A percentile compares a stretch with the other conserved stretches of the same genome.
These are phyloP conservation scores for Ailuropoda melanoleuca DNA, from an alignment of 2,113 vertebrate genomes.

Conservation along the genomic window DNA sequence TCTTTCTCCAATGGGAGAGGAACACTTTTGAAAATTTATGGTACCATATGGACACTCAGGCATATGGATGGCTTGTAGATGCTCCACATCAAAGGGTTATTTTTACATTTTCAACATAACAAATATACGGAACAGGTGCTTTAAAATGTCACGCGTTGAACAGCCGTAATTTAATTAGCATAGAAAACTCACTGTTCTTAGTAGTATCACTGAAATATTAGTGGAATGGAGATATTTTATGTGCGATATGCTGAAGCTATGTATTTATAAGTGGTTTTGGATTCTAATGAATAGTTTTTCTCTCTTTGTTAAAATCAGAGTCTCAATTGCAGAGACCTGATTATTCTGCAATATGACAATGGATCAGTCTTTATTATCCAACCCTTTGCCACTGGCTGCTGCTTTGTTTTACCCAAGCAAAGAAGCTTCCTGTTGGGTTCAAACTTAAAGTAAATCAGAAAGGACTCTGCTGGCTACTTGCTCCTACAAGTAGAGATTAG, in stretches of 20 bases:
- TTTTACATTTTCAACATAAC: conserved; percentile 71
- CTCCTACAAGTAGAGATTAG: not conserved
- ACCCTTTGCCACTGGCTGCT: fast-evolving
- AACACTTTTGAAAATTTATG: conserved; percentile 39
- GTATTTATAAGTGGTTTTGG: not conserved
- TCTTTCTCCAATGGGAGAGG: not conserved
- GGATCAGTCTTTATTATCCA: too few species aligned
- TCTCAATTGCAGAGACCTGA: not conserved
- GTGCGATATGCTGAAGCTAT: not conserved
- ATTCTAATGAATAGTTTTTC: not conserved
- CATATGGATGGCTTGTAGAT: not conserved
- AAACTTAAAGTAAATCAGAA: not conserved
- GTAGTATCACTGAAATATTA: conserved; percentile 43
- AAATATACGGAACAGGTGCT: conserved; percentile 64
- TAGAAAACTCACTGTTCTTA: conserved; percentile 62
- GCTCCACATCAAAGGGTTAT: conserved; percentile 48
- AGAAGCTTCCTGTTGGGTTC: not conserved
- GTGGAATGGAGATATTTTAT: not conserved
- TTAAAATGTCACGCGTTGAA: conserved; percentile 68
- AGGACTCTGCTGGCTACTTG: too few species aligned
- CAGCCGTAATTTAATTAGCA: conserved; percentile 68
- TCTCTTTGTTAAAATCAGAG: not conserved
- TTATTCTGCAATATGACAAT: not conserved
- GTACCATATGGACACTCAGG: conserved; percentile 28
- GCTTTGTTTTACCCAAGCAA: not conserved